These are phyloP conservation scores for Discoglossus pictus DNA, from an alignment of 2,797 vertebrate species.

Conservation along the genomic window DNA sequence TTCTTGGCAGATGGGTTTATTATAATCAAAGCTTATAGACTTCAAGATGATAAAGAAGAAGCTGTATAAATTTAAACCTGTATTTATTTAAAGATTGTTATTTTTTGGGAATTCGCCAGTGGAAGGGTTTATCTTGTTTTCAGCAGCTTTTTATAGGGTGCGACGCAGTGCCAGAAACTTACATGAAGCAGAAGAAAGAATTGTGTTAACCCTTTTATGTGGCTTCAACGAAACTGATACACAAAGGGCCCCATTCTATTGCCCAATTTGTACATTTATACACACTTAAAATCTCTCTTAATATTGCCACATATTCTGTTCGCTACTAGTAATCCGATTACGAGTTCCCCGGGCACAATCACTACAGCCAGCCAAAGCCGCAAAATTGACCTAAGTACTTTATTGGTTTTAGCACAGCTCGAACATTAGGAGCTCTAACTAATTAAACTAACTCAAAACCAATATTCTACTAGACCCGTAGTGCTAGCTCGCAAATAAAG, in stretches of 20 bases:
- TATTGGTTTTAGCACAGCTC: too few relatives aligned
- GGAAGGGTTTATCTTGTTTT: constrained; percentile 55
- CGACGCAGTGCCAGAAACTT: constrained; percentile 23
- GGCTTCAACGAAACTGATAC: neutral
- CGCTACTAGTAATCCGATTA: too few relatives aligned
- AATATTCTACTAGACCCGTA: too few relatives aligned
- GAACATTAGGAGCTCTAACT: too few relatives aligned
- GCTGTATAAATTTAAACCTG: constrained; percentile 42
- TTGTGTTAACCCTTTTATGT: constrained; percentile 2
- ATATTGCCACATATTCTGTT: too few relatives aligned
- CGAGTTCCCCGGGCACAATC: too few relatives aligned
- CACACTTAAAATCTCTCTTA: too few relatives aligned
- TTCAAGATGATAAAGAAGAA: constrained; percentile 53
- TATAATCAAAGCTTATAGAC: constrained; percentile 52
- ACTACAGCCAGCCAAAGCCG: too few relatives aligned
- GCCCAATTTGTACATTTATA: constrained; percentile 6
- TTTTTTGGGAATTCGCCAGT: constrained; percentile 43
- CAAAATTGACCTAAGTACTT: neutral
- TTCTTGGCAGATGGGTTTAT: constrained; percentile 53
- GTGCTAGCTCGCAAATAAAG: too few relatives aligned
- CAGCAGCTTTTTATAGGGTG: constrained; percentile 33
- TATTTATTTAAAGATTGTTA: constrained; percentile 58
- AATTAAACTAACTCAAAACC: too few relatives aligned
- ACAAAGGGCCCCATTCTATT: neutral
- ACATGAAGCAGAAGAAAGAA: constrained; percentile 27